Base-by-base conservation (phyloP, 2,797 vertebrate genomes). In the Sebastes nivosus region DNA sequence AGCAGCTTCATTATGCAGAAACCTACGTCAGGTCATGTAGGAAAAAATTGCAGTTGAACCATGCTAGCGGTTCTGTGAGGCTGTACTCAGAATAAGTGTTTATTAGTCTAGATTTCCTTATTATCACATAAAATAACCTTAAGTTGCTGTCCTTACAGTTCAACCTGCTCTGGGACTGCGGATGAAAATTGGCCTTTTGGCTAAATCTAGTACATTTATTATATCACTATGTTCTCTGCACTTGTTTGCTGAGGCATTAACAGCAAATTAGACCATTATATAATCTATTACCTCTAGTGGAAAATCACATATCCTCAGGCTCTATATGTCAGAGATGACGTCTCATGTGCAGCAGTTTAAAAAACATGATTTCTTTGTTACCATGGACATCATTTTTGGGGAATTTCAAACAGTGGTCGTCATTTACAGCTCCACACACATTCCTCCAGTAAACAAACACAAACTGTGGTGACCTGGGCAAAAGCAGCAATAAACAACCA, bases 401-500 rank as follows among this genome's bases (percentile, higher is more conserved):
- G 76, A 65, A 74, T 80, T 85, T 85, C 80, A 87, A 91, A 89
- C 82, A 76, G 72, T 78, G 78, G 63, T 27, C n/a, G 24, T 79
- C 22, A 57, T 87, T 82, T 63, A 75, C 1, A 25, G 73, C 76
- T 84, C 70, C 70, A 36, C 74, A 81, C 79, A 88, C 86, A 89
- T 91, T 87, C 84, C 80, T 73, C 42, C 8, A 1, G 70, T 72
- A 88, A 88, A 89, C 87, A 88, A 87, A 93, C 83, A 92, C 83
- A 90, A 88, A 80, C 86, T 66, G 64, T 36, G 72, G 70, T 65
- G 90, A 93, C 89, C 80, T 30, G 64, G 36, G 82, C 61, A 75
- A 87, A 77, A 80, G 77, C 85, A 63, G 73, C 85, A 90, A 87
- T 91, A 94, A 94, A 94, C 90, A 89, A 54, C 60, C 70, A 79